Conservation (phyloP, 2,888 invertebrate genomes). For the Melipona bicolor region DNA sequence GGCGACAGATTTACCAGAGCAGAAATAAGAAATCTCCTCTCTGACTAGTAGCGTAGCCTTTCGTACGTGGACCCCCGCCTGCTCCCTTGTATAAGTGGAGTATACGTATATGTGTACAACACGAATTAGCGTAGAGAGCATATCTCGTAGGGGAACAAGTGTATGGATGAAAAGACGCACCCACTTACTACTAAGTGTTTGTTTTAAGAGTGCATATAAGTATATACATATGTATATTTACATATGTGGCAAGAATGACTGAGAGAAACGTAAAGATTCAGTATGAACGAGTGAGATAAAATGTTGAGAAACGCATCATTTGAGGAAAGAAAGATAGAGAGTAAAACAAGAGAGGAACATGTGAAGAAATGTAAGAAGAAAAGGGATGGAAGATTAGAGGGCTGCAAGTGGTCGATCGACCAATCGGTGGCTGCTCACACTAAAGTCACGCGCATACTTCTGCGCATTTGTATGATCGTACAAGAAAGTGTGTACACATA, state of each 20-base stretch:
- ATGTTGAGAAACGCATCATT: background rate
- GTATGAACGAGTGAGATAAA: background rate
- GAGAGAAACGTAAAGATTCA: background rate
- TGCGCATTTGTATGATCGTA: slow-evolving; percentile 26
- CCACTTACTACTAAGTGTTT: slow-evolving; percentile 19
- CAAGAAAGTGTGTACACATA: background rate
- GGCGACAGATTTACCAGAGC: slow-evolving; percentile 84
- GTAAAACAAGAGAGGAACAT: background rate
- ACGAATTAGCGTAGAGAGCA: slow-evolving; percentile 16
- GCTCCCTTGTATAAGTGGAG: slow-evolving; percentile 3
- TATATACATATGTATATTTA: background rate
- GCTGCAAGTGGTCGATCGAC: slow-evolving; percentile 58
- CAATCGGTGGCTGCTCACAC: slow-evolving; percentile 55
- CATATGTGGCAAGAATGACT: background rate
- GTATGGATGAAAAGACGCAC: slow-evolving; percentile 29
- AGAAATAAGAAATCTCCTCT: slow-evolving; percentile 83
- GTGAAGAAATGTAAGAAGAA: background rate
- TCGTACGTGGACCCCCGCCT: slow-evolving; percentile 39
- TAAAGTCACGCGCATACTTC: slow-evolving; percentile 54
- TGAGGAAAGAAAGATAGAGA: background rate
- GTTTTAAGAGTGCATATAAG: background rate
- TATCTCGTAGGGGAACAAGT: slow-evolving; percentile 5
- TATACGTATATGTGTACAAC: slow-evolving; percentile 1
- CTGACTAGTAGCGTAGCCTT: slow-evolving; percentile 59
- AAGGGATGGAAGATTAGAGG: slow-evolving; percentile 27